These are phyloP conservation scores for Cephus pygmeus DNA, from an alignment of 2,888 invertebrate genomes.

Conservation along the genomic window DNA sequence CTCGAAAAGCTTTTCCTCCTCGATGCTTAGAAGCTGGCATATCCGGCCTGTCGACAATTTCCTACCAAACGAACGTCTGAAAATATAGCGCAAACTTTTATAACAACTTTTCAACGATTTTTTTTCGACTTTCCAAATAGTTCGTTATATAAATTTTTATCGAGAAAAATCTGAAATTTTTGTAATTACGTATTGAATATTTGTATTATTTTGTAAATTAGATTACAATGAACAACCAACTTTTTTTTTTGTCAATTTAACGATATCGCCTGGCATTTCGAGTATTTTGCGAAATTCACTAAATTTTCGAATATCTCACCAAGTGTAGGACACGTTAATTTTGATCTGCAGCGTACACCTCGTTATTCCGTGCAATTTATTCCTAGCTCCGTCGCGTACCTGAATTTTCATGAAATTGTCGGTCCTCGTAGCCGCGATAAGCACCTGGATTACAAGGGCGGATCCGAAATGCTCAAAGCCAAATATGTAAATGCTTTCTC, in stretches of 20 bases:
- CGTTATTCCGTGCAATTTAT: background rate
- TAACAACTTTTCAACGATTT: background rate
- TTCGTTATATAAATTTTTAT: background rate
- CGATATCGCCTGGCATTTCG: background rate
- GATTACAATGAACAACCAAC: accelerated
- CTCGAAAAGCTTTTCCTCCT: background rate
- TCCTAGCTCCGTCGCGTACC: background rate
- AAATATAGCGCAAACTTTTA: background rate
- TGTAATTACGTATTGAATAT: too few relatives aligned
- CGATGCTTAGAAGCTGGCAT: background rate
- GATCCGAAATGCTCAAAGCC: background rate
- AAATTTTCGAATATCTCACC: background rate
- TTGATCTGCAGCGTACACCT: background rate
- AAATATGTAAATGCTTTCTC: background rate
- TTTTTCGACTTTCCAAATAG: background rate
- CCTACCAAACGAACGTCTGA: background rate
- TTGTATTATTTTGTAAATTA: too few relatives aligned
- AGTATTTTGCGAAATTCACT: background rate
- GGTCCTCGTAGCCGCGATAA: background rate
- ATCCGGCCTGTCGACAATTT: background rate
- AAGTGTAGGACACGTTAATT: background rate
- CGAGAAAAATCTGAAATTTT: background rate
- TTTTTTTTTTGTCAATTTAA: background rate
- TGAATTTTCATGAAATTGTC: background rate
- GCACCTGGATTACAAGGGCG: background rate